Base-by-base conservation (phyloP, 2,797 vertebrate genomes). In the Neosalanx taihuensis region DNA sequence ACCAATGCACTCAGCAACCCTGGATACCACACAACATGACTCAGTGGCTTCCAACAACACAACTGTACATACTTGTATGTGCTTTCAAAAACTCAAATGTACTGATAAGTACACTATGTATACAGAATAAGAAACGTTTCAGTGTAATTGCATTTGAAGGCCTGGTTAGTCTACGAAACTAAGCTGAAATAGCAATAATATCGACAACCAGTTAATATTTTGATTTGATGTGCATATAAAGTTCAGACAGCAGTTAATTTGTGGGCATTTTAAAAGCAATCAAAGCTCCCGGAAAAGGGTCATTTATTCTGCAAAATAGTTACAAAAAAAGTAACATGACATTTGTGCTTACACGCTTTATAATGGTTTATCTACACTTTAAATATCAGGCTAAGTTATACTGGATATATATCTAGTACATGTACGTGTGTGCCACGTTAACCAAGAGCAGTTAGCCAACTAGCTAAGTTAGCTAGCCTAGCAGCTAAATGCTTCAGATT, bases 21-120 rank as follows among this genome's bases (percentile, higher is more conserved):
- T 73, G 61, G 68, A 75, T 68, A 78, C 69, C 59, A 76, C 67
- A 77, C 63, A 76, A 74, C 74, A 81, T 75, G 72, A 77, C 60
- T 78, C 72, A 68, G 53, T 78, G 70, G 64, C 31, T 35, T 41
- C 53, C 18, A 69, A 67, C 60, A 65, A 62, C 10, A 26, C n/a
- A 53, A 65, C 15, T 18, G 53, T 29, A 69, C 59, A 65, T 59
- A 68, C 62, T 51, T 67, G 18, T 33, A 41, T 7, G 37, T 41
- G 7, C 56, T 57, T 57, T 23, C 23, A 26, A n/a, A 23, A 57
- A 57, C 56, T 9, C 18, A n/a, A n/a, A n/a, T 57, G 56, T 57
- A 57, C 56, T 57, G 5, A 58, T 3, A 23, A 23, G n/a, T 58
- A 58, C n/a, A 58, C 5, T 23, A n/a, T 57, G 56, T 58, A n/a